phyloP scores from a whole-genome alignment of 2,797 vertebrate species.

The Pampus argenteus region DNA sequence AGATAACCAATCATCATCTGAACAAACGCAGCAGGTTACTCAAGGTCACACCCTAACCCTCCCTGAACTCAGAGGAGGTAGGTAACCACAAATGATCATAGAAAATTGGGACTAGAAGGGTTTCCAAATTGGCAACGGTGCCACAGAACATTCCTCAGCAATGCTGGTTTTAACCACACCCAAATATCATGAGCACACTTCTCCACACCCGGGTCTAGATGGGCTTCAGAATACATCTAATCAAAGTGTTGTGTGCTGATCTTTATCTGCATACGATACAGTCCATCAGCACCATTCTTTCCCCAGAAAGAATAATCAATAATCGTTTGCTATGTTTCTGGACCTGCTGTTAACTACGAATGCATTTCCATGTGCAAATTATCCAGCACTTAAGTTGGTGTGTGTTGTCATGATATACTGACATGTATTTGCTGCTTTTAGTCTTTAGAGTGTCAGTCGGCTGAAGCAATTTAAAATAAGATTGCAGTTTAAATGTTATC shows the following conservation, averaged over 20 bases:
- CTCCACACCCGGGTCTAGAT: neutral
- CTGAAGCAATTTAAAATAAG: neutral
- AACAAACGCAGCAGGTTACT: neutral
- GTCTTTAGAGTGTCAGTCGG: no score
- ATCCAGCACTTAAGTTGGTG: neutral
- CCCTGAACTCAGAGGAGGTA: slow-evolving; percentile 68
- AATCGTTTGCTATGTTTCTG: neutral
- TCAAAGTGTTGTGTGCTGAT: no score
- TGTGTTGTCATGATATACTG: neutral
- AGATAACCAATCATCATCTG: slow-evolving; percentile 23
- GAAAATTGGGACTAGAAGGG: neutral
- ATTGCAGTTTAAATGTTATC: neutral
- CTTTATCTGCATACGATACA: no score
- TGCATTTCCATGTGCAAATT: neutral
- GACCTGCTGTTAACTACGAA: neutral
- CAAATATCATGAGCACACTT: neutral
- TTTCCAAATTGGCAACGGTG: neutral
- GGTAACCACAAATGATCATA: neutral
- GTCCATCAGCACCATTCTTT: no score
- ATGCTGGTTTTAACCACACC: no score
- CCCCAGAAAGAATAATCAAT: neutral
- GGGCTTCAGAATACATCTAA: neutral
- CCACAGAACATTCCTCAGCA: neutral
- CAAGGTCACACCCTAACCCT: slow-evolving; percentile 37
- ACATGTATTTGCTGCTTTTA: neutral